These are phyloP conservation scores for Steinernema hermaphroditum DNA, from an alignment of 2,888 invertebrate species.

Conservation along the genomic window DNA sequence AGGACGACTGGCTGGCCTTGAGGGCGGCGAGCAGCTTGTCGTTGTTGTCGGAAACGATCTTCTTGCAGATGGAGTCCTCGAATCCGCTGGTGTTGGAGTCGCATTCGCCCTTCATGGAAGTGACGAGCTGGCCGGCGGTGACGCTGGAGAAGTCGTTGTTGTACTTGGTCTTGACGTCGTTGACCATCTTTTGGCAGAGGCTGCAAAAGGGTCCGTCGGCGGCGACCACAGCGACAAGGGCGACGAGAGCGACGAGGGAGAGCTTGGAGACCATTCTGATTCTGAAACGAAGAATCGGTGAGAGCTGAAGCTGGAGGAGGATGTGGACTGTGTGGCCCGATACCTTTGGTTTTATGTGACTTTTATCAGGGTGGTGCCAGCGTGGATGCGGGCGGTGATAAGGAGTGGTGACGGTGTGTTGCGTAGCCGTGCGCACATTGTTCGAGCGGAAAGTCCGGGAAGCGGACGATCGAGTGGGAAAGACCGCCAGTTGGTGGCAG, in stretches of 20 bases:
- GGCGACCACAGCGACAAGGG: constrained; percentile 17
- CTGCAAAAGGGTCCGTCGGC: constrained; percentile 27
- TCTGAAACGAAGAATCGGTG: too few relatives aligned
- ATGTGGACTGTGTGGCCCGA: too few relatives aligned
- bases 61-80: constrained; percentile 23
- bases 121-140: neutral
- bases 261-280: constrained; percentile 27
- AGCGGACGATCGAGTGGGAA: too few relatives aligned
- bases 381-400: too few relatives aligned
- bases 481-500: too few relatives aligned
- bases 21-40: constrained; percentile 25
- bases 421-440: too few relatives aligned
- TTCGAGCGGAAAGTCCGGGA: too few relatives aligned
- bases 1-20: neutral
- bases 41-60: constrained; percentile 3
- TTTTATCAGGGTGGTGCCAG: too few relatives aligned
- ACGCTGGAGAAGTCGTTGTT: constrained; percentile 20
- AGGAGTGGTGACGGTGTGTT: too few relatives aligned
- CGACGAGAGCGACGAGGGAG: constrained; percentile 22
- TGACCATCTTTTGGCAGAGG: constrained; percentile 1
- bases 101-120: constrained; percentile 14
- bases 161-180: constrained; percentile 25
- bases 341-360: too few relatives aligned
- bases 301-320: too few relatives aligned
- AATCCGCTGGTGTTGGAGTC: neutral